Evolutionary conservation across 2,888 invertebrate species (phyloP).

Genomic region (Germaria angustata): DNA sequence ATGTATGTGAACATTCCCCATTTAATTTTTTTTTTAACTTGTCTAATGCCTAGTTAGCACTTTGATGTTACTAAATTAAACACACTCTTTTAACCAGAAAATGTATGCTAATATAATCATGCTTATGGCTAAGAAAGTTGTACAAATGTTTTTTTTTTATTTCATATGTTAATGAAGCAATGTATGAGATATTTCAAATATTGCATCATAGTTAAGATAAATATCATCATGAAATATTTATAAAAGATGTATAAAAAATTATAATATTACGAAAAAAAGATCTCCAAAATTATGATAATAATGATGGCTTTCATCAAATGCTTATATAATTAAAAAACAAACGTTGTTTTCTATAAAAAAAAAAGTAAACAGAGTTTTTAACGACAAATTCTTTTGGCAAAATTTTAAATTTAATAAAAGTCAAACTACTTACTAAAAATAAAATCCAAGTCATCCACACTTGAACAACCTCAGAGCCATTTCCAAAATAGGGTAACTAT

Average conservation of each 20-base stretch:
- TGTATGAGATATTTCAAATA: background rate
- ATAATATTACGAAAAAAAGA: background rate
- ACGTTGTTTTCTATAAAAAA: background rate
- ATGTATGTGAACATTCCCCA: background rate
- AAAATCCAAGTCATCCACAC: too few relatives aligned
- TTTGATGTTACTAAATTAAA: slow-evolving; percentile 18
- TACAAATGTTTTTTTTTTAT: background rate
- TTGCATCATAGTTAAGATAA: slow-evolving; percentile 36
- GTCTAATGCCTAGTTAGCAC: slow-evolving; percentile 37
- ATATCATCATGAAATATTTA: background rate
- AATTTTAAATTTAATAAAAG: background rate
- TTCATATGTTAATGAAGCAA: background rate
- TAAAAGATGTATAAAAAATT: background rate
- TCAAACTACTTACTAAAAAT: background rate
- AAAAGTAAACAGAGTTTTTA: background rate
- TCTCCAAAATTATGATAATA: background rate
- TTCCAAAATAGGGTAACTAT: too few relatives aligned
- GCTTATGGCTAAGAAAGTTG: slow-evolving; percentile 26
- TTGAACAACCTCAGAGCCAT: too few relatives aligned
- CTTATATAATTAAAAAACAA: background rate
- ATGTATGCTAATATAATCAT: slow-evolving; percentile 37
- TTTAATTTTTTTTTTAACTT: background rate
- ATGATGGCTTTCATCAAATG: background rate
- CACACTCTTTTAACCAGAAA: background rate
- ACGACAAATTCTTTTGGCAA: background rate